phyloP scores from a whole-genome alignment of 2,113 vertebrate species.

The Erythrocebus patas region DNA sequence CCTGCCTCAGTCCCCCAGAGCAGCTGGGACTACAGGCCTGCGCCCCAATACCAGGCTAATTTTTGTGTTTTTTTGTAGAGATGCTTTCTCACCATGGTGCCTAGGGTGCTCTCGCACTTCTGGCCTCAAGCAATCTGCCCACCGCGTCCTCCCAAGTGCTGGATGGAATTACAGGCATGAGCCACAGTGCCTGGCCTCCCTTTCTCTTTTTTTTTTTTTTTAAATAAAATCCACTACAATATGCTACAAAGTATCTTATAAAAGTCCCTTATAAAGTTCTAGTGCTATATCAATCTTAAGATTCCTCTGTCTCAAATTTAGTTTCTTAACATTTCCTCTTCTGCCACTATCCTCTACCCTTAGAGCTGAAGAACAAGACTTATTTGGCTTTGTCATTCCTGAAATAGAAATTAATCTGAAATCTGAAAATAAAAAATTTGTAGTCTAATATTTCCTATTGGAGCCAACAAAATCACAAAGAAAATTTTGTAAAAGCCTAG shows the following conservation, averaged over 20 bases:
- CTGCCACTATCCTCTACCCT: not conserved
- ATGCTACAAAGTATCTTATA: not conserved
- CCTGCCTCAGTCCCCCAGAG: not conserved
- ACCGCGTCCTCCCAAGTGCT: not conserved
- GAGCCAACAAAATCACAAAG: constrained; percentile 45
- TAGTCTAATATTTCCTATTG: not conserved
- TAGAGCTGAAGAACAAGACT: not conserved
- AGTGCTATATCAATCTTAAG: not conserved
- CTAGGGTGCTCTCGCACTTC: not conserved
- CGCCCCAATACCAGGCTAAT: not conserved
- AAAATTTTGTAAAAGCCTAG: constrained; percentile 22
- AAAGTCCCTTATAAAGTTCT: not conserved
- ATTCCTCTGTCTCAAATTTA: not conserved
- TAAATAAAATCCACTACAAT: not conserved
- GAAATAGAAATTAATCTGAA: not conserved
- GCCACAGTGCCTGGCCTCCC: not conserved
- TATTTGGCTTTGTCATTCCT: not conserved
- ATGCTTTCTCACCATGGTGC: not conserved
- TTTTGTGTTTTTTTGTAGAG: not conserved
- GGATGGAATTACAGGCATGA: not conserved
- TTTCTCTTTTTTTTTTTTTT: not conserved
- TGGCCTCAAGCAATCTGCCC: not conserved
- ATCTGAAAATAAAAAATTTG: constrained; percentile 41
- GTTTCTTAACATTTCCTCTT: not conserved
- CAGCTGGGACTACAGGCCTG: not conserved